phyloP scores from a whole-genome alignment of 2,113 vertebrate genomes.

The Pomatostomus ruficeps region DNA sequence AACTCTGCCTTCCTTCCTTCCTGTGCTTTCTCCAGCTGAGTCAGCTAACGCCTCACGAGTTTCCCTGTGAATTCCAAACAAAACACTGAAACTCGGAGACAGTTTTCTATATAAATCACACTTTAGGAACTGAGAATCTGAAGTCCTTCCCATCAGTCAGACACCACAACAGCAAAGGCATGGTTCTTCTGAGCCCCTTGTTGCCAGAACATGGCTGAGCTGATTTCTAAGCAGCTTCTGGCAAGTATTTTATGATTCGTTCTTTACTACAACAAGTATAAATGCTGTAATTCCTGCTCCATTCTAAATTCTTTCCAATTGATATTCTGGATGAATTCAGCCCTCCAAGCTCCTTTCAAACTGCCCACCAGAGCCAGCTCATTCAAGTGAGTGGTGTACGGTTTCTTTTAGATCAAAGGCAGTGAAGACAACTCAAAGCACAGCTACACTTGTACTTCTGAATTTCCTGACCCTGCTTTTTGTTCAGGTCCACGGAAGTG shows the following conservation, averaged over 20 bases:
- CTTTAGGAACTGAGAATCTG: not conserved
- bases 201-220: not conserved
- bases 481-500: not conserved
- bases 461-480: not conserved
- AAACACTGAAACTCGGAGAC: not conserved
- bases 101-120: not conserved
- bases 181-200: not conserved
- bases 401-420: not conserved
- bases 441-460: not conserved
- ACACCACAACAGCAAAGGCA: not conserved
- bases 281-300: not conserved
- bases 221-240: not conserved
- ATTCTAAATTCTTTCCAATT: not conserved
- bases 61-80: not conserved
- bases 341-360: not conserved
- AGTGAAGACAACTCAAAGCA: not conserved
- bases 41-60: not conserved
- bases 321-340: not conserved
- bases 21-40: not conserved
- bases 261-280: not conserved
- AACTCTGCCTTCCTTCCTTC: not conserved
- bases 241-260: not conserved
- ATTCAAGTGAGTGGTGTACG: accelerated
- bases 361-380: not conserved
- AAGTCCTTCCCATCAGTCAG: not conserved